phyloP scores from a whole-genome alignment of 2,113 vertebrate genomes.

The Ursus arctos region DNA sequence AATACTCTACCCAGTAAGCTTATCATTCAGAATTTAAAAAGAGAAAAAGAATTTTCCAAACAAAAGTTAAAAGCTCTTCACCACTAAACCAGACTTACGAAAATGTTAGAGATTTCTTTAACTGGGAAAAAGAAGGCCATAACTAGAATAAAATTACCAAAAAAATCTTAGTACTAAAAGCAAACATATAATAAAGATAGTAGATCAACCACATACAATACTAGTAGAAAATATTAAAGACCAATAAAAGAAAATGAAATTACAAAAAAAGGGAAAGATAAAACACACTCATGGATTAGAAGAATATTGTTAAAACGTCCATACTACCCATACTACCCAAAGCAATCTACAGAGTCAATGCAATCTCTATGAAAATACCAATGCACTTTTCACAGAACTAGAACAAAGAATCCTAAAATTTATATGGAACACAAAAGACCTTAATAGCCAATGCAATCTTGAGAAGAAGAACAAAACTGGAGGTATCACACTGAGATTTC shows the following conservation, averaged over 20 bases:
- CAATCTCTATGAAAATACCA: neutral
- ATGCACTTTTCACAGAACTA: neutral
- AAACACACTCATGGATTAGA: neutral
- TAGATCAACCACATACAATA: neutral
- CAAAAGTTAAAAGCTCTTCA: neutral
- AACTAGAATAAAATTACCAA: neutral
- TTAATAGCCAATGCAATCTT: neutral
- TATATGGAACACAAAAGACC: neutral
- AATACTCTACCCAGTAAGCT: neutral
- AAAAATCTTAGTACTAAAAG: neutral
- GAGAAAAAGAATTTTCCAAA: neutral
- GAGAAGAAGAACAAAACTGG: neutral
- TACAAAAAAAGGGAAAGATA: neutral
- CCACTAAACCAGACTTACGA: neutral
- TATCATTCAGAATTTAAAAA: neutral
- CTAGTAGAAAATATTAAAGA: neutral
- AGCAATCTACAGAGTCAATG: neutral
- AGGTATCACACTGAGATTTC: neutral
- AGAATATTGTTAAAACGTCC: neutral
- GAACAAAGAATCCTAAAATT: neutral
- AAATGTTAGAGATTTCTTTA: neutral
- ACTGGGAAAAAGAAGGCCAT: neutral
- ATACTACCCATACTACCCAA: neutral
- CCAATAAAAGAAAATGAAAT: neutral
- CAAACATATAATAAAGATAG: neutral